These are phyloP conservation scores for Arrhopalites spinosus DNA, from an alignment of 2,888 invertebrate genomes.

Conservation along the genomic window DNA sequence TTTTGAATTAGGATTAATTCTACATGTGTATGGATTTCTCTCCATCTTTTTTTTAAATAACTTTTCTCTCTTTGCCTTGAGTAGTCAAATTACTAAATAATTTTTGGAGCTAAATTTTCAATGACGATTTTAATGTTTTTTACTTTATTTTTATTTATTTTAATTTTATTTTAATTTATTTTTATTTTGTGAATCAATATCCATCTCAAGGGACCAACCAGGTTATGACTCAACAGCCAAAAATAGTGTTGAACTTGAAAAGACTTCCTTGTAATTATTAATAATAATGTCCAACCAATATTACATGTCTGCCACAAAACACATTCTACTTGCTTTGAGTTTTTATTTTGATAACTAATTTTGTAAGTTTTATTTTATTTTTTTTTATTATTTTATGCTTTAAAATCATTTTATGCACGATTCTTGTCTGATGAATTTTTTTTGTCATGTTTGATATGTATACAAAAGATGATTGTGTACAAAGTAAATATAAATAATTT, in stretches of 20 bases:
- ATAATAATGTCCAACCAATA: neutral
- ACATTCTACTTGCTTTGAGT: no score
- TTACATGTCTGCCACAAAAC: no score
- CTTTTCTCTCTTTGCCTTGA: neutral
- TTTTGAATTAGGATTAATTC: neutral
- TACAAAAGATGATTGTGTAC: no score
- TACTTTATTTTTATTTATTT: neutral
- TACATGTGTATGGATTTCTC: neutral
- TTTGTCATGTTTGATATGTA: no score
- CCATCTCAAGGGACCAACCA: neutral
- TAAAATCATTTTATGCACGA: no score
- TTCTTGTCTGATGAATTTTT: no score
- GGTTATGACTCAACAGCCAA: conserved; percentile 11
- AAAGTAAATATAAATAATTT: no score
- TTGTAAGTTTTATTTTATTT: no score
- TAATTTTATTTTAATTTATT: neutral
- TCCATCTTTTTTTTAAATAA: neutral
- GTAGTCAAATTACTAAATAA: neutral
- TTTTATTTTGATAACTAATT: no score
- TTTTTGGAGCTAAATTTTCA: no score
- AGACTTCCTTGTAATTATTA: conserved; percentile 21
- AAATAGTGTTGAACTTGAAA: conserved; percentile 8
- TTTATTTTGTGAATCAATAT: neutral
- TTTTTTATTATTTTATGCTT: no score
- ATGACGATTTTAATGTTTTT: no score